phyloP scores from a whole-genome alignment of 2,888 invertebrate genomes.

The Molorchus minor region DNA sequence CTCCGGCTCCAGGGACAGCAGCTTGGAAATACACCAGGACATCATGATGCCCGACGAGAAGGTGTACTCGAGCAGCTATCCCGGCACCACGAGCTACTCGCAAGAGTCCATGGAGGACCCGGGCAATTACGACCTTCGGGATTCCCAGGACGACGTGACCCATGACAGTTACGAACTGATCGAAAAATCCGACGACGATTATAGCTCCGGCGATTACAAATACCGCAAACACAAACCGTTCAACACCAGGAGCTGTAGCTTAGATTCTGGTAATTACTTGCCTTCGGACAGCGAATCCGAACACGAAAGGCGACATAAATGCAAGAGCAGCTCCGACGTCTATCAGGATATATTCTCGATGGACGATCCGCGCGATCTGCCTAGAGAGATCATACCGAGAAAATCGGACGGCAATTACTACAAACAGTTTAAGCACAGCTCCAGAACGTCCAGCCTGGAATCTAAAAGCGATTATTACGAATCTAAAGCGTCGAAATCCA shows the following conservation, averaged over 20 bases:
- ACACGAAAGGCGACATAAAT: slow-evolving; percentile 68
- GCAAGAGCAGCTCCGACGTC: slow-evolving; percentile 74
- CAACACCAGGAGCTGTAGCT: slow-evolving; percentile 72
- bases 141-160: slow-evolving; percentile 86
- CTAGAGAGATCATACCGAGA: slow-evolving; percentile 75
- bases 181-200: slow-evolving; percentile 78
- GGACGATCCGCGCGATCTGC: slow-evolving; percentile 79
- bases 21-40: slow-evolving; percentile 75
- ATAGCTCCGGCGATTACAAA: slow-evolving; percentile 60
- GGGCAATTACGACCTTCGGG: slow-evolving; percentile 71
- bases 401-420: slow-evolving; percentile 79
- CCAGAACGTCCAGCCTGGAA: slow-evolving; percentile 70
- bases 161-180: slow-evolving; percentile 89
- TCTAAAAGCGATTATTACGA: slow-evolving; percentile 77
- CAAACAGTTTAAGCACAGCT: slow-evolving; percentile 73
- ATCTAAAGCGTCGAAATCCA: slow-evolving; percentile 71
- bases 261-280: slow-evolving; percentile 80
- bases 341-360: slow-evolving; percentile 80
- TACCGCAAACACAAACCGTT: slow-evolving; percentile 55
- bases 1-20: slow-evolving; percentile 69
- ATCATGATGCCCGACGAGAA: slow-evolving; percentile 72
- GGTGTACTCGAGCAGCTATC: slow-evolving; percentile 87
- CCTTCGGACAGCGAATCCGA: slow-evolving; percentile 78
- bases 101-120: slow-evolving; percentile 73
- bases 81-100: slow-evolving; percentile 76